Percentiles rank a stretch among this genome's conserved stretches.
Evolutionary conservation across 1,140 invertebrate genomes (phyloP).

Genomic region (Heliconius hermathena): DNA sequence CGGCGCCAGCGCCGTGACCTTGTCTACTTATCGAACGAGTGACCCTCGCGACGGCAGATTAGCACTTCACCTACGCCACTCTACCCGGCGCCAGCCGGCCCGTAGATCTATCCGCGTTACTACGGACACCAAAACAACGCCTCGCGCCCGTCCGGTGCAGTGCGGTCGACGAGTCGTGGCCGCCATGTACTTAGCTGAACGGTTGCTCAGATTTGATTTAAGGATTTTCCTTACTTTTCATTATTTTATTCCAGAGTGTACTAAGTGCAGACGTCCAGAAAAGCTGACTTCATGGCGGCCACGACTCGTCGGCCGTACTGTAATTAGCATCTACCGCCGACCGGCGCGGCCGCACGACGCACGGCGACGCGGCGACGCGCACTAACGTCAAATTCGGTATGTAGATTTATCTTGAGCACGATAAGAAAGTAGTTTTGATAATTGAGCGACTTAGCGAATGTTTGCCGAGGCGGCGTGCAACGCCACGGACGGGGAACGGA

Average conservation of each 20-base stretch:
- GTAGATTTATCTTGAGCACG: constrained; percentile 11
- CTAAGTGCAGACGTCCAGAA: too few relatives aligned
- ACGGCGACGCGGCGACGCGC: background rate
- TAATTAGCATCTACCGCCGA: background rate
- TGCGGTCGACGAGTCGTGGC: too few relatives aligned
- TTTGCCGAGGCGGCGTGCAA: background rate
- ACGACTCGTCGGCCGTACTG: too few relatives aligned
- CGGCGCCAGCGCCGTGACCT: constrained; percentile 78
- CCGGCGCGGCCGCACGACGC: background rate
- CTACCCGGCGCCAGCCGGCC: constrained; percentile 12
- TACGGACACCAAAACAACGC: background rate
- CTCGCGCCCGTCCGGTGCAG: background rate
- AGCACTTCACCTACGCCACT: constrained; percentile 52
- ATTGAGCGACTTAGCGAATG: constrained; percentile 16
- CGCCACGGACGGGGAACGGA: background rate
- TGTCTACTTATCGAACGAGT: constrained; percentile 72
- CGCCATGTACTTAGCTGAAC: too few relatives aligned
- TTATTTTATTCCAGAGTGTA: too few relatives aligned
- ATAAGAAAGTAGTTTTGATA: constrained; percentile 22
- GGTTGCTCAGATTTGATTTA: too few relatives aligned
- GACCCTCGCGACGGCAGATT: constrained; percentile 69
- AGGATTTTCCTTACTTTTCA: too few relatives aligned
- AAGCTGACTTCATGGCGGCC: too few relatives aligned
- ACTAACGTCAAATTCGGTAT: constrained; percentile 1
- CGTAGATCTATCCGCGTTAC: background rate